Conservation (phyloP, 2,797 vertebrate genomes). For the Telmatherina bonti region DNA sequence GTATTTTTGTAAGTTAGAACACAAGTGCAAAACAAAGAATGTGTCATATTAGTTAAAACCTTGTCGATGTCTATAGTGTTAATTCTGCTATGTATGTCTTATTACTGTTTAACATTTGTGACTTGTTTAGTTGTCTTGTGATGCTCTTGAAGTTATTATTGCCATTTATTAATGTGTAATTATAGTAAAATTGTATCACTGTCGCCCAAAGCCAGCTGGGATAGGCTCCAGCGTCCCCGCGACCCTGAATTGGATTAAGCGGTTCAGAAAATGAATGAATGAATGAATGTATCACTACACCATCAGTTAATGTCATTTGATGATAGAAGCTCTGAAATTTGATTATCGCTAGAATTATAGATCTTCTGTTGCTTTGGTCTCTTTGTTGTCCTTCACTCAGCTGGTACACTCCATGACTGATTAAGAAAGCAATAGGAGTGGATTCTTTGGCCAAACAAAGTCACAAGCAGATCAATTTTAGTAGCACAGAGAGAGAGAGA, state of each 20-base stretch:
- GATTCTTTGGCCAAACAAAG: conserved; percentile 54
- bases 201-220: no score
- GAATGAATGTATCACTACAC: conserved; percentile 4
- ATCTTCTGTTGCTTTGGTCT: conserved; percentile 11
- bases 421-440: conserved; percentile 54
- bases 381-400: conserved; percentile 43
- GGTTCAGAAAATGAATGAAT: no score
- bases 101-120: neutral
- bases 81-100: neutral
- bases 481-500: conserved; percentile 23
- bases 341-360: neutral
- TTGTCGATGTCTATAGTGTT: neutral
- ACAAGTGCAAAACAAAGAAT: neutral
- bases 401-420: conserved; percentile 53
- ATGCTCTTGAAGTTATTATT: neutral
- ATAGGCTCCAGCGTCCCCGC: no score
- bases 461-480: conserved; percentile 64
- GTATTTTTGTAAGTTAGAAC: neutral
- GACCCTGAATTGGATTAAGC: no score
- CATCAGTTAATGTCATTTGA: conserved; percentile 1
- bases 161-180: neutral
- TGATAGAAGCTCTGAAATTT: neutral
- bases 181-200: neutral
- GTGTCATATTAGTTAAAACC: conserved; percentile 8
- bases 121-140: neutral